Conservation (phyloP, 2,888 invertebrate genomes). For the Andrena camellia region DNA sequence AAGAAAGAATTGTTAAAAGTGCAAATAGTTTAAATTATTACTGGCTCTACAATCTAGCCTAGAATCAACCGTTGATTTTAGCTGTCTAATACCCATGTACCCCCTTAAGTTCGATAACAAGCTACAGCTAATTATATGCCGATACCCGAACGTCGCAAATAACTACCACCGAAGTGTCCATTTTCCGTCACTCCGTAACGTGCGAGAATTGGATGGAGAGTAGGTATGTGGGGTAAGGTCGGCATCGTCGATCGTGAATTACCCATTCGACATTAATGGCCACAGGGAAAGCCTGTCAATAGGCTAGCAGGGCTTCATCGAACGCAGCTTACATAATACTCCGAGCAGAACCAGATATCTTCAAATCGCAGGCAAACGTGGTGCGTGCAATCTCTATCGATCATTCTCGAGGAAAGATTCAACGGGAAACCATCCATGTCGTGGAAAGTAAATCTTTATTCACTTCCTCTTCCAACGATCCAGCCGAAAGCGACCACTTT, state of each 20-base stretch:
- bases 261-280: slow-evolving; percentile 42
- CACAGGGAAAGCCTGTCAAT: slow-evolving; percentile 54
- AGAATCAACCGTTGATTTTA: too few relatives aligned
- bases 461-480: not conserved
- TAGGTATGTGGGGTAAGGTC: slow-evolving; percentile 54
- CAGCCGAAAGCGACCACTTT: not conserved
- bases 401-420: not conserved
- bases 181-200: not conserved
- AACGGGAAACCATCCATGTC: not conserved
- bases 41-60: too few relatives aligned
- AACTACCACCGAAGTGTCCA: not conserved
- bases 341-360: slow-evolving; percentile 17
- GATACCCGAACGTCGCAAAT: not conserved
- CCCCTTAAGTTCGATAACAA: too few relatives aligned
- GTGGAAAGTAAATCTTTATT: slow-evolving; percentile 19
- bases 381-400: not conserved
- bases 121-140: not conserved
- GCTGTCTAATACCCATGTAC: too few relatives aligned
- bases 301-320: slow-evolving; percentile 40
- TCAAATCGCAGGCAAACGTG: slow-evolving; percentile 43
- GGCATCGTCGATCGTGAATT: slow-evolving; percentile 43
- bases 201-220: not conserved
- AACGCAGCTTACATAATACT: slow-evolving; percentile 50
- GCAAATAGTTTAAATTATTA: too few relatives aligned
- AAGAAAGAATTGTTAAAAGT: too few relatives aligned